Evolutionary conservation across 2,797 vertebrate genomes (phyloP).

Genomic region (Argentina silus): DNA sequence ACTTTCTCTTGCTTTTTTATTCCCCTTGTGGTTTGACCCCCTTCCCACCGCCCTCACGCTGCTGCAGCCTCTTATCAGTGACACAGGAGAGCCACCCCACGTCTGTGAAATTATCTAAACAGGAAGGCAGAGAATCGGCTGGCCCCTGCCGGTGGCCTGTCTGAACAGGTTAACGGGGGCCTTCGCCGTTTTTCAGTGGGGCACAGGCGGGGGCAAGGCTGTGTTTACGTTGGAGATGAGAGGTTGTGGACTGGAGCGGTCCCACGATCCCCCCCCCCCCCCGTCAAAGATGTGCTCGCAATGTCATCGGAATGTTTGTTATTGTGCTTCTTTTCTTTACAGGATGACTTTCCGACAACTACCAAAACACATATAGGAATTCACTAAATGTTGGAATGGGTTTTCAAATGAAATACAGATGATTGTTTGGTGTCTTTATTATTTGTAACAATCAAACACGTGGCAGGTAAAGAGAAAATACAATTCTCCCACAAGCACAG

Average conservation of each 20-base stretch:
- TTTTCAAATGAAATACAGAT: no score
- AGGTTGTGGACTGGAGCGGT: conserved; percentile 48
- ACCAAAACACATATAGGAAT: not conserved
- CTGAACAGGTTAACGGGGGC: conserved; percentile 69
- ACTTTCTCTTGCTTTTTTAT: conserved; percentile 62
- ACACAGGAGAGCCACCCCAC: conserved; percentile 69
- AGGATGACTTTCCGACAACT: not conserved
- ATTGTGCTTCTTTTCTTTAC: not conserved
- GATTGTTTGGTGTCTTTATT: no score
- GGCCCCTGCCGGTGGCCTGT: conserved; percentile 53
- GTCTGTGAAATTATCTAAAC: conserved; percentile 73
- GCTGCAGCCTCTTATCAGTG: conserved; percentile 77
- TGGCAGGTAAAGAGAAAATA: not conserved
- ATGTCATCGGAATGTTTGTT: not conserved
- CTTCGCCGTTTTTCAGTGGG: conserved; percentile 62
- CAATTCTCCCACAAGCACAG: not conserved
- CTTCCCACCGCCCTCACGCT: conserved; percentile 60
- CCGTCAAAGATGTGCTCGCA: conserved; percentile 25
- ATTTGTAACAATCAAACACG: no score
- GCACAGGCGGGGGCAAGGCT: conserved; percentile 58
- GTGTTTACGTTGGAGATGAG: conserved; percentile 73
- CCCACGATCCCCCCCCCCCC: no score
- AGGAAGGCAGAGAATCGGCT: conserved; percentile 56
- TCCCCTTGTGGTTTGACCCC: conserved; percentile 75
- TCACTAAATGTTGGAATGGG: no score